Evolutionary conservation across 2,113 vertebrate genomes (phyloP).

Genomic region (Pollimyrus isidori): DNA sequence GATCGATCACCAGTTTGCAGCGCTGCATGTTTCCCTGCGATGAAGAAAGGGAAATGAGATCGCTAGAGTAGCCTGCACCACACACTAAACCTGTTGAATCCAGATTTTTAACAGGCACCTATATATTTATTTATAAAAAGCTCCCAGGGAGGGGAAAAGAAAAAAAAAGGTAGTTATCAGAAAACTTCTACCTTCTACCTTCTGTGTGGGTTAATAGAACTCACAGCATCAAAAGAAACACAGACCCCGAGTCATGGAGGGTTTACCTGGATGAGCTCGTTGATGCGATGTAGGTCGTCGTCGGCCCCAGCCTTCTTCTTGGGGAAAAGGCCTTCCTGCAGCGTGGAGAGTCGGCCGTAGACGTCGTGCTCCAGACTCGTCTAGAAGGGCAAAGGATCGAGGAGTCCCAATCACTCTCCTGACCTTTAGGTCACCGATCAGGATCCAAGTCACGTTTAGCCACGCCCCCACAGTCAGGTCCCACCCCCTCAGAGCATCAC

Average conservation of each 20-base stretch:
- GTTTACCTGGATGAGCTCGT: slow-evolving; percentile 90
- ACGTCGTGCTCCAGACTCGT: slow-evolving; percentile 91
- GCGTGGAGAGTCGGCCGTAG: slow-evolving; percentile 83
- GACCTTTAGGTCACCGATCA: background rate
- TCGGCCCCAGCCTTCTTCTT: slow-evolving; percentile 92
- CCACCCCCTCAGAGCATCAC: slow-evolving; percentile 33
- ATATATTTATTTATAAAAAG: background rate
- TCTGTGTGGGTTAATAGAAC: background rate
- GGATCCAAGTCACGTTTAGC: background rate
- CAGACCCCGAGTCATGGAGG: background rate
- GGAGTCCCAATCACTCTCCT: background rate
- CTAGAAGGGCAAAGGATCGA: slow-evolving; percentile 47
- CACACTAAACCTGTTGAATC: background rate
- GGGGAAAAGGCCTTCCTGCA: slow-evolving; percentile 93
- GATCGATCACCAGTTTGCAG: slow-evolving; percentile 99
- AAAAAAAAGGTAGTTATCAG: background rate
- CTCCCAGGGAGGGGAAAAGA: background rate
- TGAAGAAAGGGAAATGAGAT: background rate
- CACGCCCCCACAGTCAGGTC: background rate
- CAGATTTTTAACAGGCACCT: background rate
- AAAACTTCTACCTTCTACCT: background rate
- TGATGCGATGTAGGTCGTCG: slow-evolving; percentile 92
- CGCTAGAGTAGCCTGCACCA: background rate
- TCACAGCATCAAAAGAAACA: background rate
- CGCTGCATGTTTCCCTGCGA: slow-evolving; percentile 95